phyloP scores from a whole-genome alignment of 2,113 vertebrate genomes.

The Bubo scandiacus region DNA sequence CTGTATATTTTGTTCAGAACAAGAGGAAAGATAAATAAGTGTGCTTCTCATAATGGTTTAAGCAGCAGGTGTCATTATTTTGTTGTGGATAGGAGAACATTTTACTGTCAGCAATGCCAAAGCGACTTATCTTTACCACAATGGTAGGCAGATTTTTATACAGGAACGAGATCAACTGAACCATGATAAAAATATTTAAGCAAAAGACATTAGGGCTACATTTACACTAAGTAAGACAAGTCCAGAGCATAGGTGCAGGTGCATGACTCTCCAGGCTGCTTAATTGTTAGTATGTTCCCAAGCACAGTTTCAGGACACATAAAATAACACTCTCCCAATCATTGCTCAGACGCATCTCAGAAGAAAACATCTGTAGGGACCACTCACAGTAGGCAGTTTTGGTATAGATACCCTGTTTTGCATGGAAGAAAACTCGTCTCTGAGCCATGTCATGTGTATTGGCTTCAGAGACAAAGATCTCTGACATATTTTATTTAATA shows the following conservation, averaged over 20 bases:
- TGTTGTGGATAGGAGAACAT: background rate
- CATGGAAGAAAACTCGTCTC: background rate
- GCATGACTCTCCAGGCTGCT: background rate
- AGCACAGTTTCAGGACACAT: background rate
- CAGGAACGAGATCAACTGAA: background rate
- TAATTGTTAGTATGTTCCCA: background rate
- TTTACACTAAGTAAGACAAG: background rate
- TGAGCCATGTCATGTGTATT: background rate
- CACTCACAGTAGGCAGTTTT: background rate
- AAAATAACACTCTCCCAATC: background rate
- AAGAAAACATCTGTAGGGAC: background rate
- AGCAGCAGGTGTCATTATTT: background rate
- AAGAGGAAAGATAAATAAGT: background rate
- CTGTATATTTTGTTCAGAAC: background rate
- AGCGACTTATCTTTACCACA: background rate
- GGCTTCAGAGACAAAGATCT: background rate
- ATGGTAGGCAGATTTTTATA: background rate
- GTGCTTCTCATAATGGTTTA: background rate
- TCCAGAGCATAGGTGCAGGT: background rate
- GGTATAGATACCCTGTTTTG: background rate
- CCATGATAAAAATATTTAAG: background rate
- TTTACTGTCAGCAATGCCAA: background rate
- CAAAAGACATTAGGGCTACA: background rate
- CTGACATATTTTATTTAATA: background rate
- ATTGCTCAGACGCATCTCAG: background rate